A percentile compares a stretch with the other conserved stretches of the same genome.
Evolutionary conservation across 2,888 invertebrate genomes (phyloP).

Genomic region (Lasioglossum malachurum): DNA sequence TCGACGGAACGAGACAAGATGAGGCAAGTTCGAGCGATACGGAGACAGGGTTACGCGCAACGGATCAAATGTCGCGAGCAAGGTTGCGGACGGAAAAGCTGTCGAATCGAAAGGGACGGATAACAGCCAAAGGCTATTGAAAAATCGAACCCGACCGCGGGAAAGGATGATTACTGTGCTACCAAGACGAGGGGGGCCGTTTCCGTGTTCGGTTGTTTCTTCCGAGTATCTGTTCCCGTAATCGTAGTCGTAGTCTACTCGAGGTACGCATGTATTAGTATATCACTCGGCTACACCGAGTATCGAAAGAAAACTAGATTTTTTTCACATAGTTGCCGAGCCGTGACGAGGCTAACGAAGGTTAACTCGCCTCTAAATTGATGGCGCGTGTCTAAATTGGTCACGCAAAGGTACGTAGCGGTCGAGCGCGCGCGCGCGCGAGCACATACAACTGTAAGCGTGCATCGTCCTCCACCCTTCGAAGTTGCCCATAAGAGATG

Average conservation of each 20-base stretch:
- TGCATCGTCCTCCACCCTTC: not conserved
- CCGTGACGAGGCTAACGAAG: slow-evolving; percentile 46
- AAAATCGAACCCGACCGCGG: not conserved
- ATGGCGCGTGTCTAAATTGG: slow-evolving; percentile 52
- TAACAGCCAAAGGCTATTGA: not conserved
- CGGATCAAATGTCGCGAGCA: slow-evolving; percentile 14
- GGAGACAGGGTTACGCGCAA: not conserved
- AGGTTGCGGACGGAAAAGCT: not conserved
- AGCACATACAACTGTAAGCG: not conserved
- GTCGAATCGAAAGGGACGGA: not conserved
- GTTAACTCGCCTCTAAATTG: slow-evolving; percentile 54
- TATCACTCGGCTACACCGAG: not conserved
- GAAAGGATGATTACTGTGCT: not conserved
- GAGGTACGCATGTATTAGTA: not conserved
- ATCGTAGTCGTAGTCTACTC: not conserved
- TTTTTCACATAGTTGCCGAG: slow-evolving; percentile 20
- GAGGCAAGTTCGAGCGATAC: not conserved
- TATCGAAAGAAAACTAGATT: slow-evolving; percentile 3
- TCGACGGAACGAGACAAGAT: not conserved
- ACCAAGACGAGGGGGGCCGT: no score
- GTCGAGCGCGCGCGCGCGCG: not conserved
- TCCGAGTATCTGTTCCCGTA: no score
- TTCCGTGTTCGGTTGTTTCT: no score
- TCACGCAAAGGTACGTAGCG: slow-evolving; percentile 18
- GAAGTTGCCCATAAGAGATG: not conserved